Conservation (phyloP, 2,113 vertebrate genomes). For the Bothrops jararaca region DNA sequence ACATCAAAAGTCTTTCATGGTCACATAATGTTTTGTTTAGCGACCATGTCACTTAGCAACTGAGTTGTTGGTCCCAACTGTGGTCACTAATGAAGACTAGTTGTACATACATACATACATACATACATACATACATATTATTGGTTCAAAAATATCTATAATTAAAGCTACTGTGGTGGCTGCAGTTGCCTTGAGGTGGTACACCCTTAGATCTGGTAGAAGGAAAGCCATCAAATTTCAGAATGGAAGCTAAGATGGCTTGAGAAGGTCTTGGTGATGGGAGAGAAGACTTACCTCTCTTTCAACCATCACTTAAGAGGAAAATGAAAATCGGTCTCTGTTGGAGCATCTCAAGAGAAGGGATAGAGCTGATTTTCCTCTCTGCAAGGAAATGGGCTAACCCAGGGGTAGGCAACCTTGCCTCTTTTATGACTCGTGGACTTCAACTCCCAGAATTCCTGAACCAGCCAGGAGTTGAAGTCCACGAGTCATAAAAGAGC, state of each 20-base stretch:
- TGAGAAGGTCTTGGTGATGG: neutral
- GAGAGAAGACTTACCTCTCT: neutral
- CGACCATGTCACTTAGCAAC: neutral
- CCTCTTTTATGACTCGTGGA: too few species aligned
- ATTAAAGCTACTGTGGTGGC: neutral
- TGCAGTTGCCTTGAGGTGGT: neutral
- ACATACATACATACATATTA: neutral
- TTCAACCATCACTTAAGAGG: neutral
- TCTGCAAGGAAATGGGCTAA: neutral
- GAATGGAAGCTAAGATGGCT: neutral
- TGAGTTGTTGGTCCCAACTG: neutral
- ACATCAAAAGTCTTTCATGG: neutral
- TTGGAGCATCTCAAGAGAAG: neutral
- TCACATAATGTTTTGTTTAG: neutral
- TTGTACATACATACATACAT: neutral
- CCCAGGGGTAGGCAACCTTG: too few species aligned
- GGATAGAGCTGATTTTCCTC: neutral
- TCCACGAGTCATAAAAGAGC: too few species aligned
- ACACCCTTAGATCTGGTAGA: neutral
- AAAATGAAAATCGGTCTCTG: neutral
- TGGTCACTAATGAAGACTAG: neutral
- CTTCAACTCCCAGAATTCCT: too few species aligned
- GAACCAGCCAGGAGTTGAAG: too few species aligned
- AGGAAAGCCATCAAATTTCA: neutral
- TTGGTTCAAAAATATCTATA: neutral